Evolutionary conservation across 2,888 invertebrate species (phyloP), one percentile per base, ranked within the genome.

Genomic region (Rhaphigaster nebulosa): DNA sequence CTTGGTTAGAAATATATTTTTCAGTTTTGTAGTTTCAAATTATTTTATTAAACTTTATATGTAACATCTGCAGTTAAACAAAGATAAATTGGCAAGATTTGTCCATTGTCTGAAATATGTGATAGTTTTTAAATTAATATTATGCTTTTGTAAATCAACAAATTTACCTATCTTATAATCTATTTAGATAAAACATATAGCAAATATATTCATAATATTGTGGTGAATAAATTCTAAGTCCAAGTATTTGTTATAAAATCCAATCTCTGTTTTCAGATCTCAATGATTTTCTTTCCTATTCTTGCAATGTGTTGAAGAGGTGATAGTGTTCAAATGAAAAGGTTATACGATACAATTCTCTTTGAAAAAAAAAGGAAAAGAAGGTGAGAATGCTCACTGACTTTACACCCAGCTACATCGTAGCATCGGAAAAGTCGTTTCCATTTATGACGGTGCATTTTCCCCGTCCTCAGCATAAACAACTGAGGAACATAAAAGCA

Each of bases 371-470:
- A 15, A 29, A 65, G 20, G 8, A 65, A n/a, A 60, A n/a, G 10
- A 26, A 12, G 29, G 65, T 29, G 15, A n/a, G 18, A 29, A 65
- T 29, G 65, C 3, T 15, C 29, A 29, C 65, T 15, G 65, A 29
- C 65, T 65, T 65, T 65, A 65, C 65, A 15, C 65, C 65, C 15
- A 15, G 65, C 29, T 65, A 60, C n/a, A n/a, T n/a, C n/a, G 60
- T 60, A n/a, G 60, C 60, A 60, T 29, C 29, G 65, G 29, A 65
- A 65, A 65, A 65, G 65, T 29, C 65, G 29, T 65, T 60, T 29
- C 65, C 65, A 65, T 65, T 65, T 65, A 65, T 65, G 65, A 29
- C 65, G 26, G 60, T 65, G 65, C 65, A 65, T 65, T 65, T 65
- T 65, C 65, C 10, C 29, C 29, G 65, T 29, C 29, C 26, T 65